phyloP scores from a whole-genome alignment of 1,140 invertebrate genomes.

The Dryas iulia region DNA sequence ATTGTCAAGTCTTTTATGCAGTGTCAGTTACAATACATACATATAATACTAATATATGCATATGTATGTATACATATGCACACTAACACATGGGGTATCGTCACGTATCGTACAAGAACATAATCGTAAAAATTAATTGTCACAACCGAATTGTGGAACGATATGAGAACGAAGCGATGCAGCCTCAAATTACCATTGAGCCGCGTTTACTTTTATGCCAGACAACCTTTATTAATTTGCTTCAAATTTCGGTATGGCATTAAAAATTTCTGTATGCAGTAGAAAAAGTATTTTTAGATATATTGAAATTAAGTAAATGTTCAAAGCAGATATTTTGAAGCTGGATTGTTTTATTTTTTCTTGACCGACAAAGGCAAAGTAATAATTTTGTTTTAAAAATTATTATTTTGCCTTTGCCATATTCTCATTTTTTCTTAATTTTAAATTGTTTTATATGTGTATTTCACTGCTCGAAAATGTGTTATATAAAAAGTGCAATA shows the following conservation, averaged over 20 bases:
- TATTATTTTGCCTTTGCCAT: no score
- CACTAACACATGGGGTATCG: neutral
- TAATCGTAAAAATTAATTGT: conserved; percentile 18
- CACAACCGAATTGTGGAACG: neutral
- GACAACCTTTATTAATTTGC: neutral
- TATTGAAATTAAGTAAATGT: neutral
- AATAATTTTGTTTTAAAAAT: neutral
- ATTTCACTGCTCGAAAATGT: no score
- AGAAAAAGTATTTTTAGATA: neutral
- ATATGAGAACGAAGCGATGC: neutral
- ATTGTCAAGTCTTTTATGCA: no score
- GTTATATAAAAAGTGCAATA: no score
- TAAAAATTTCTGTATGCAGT: neutral
- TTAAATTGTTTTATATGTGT: no score
- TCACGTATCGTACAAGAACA: conserved; percentile 6
- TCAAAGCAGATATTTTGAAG: neutral
- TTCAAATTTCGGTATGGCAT: neutral
- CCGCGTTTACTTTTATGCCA: neutral
- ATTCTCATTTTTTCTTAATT: no score
- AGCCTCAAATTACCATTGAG: conserved; percentile 1
- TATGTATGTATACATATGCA: neutral
- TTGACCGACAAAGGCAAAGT: neutral
- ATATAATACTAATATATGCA: neutral
- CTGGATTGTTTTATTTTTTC: neutral
- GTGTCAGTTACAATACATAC: no score